phyloP scores from a whole-genome alignment of 2,888 invertebrate genomes.

The Stegana nigrithorax region DNA sequence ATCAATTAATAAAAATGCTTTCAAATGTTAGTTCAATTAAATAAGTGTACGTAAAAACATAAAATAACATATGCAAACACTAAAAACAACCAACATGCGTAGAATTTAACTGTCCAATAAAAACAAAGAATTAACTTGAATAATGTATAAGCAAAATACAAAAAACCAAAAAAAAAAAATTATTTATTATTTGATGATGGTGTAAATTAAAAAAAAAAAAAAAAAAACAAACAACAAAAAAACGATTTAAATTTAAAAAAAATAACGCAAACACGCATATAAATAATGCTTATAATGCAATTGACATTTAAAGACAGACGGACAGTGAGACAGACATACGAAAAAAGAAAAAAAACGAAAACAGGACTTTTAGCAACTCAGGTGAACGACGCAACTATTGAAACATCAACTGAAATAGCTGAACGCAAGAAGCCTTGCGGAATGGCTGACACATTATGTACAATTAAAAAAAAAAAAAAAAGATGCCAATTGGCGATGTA shows the following conservation, averaged over 20 bases:
- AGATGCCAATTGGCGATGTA: background rate
- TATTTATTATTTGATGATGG: conserved; percentile 50
- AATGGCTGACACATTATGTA: background rate
- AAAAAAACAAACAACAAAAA: conserved; percentile 18
- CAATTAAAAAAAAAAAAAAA: conserved; percentile 22
- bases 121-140: background rate
- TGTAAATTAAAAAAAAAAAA: conserved; percentile 51
- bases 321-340: background rate
- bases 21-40: conserved; percentile 49
- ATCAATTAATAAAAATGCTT: conserved; percentile 31
- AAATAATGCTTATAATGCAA: background rate
- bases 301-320: background rate
- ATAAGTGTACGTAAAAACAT: conserved; percentile 53
- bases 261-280: background rate
- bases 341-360: background rate
- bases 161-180: conserved; percentile 25
- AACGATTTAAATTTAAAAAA: background rate
- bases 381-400: background rate
- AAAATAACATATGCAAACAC: conserved; percentile 20
- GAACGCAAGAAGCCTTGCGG: no score
- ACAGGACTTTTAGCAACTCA: conserved; percentile 12
- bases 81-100: conserved; percentile 13
- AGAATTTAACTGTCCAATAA: background rate
- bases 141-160: conserved; percentile 9
- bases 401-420: background rate